These are phyloP conservation scores for Pitangus sulphuratus DNA, from an alignment of 2,797 vertebrate species.

Conservation along the genomic window DNA sequence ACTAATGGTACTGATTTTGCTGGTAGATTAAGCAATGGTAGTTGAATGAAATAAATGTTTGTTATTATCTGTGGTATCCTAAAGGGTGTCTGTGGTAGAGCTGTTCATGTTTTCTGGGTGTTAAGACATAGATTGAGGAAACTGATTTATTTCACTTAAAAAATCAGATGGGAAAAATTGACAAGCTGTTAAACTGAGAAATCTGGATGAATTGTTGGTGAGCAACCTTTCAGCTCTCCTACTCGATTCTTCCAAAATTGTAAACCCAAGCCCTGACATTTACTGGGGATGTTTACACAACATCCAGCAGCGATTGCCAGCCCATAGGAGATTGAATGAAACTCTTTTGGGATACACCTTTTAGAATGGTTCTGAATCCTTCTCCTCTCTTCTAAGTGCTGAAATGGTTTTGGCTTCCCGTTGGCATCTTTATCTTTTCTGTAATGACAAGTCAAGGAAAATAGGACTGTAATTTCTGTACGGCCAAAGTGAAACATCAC, in stretches of 20 bases:
- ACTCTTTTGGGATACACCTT: not conserved
- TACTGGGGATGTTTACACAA: not conserved
- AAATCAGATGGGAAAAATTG: not conserved
- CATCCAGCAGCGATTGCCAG: not conserved
- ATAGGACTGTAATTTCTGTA: not conserved
- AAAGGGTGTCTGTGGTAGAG: not conserved
- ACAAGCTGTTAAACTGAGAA: not conserved
- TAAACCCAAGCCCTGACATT: not conserved
- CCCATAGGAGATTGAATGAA: not conserved
- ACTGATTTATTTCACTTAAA: not conserved
- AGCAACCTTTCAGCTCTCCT: not conserved
- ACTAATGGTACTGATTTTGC: conserved; percentile 43
- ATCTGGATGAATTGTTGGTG: not conserved
- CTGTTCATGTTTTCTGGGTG: not conserved
- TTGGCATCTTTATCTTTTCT: not conserved
- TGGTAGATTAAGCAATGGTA: conserved; percentile 16
- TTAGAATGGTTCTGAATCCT: not conserved
- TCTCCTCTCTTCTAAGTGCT: not conserved
- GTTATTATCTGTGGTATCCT: conserved; percentile 3
- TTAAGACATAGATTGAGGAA: not conserved
- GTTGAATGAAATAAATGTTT: conserved; percentile 40
- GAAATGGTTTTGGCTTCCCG: not conserved
- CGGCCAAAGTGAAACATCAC: not conserved
- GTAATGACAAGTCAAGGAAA: not conserved
- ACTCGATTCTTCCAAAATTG: not conserved